These are phyloP conservation scores for Ostrea edulis DNA, from an alignment of 1,140 invertebrate genomes.

Conservation along the genomic window DNA sequence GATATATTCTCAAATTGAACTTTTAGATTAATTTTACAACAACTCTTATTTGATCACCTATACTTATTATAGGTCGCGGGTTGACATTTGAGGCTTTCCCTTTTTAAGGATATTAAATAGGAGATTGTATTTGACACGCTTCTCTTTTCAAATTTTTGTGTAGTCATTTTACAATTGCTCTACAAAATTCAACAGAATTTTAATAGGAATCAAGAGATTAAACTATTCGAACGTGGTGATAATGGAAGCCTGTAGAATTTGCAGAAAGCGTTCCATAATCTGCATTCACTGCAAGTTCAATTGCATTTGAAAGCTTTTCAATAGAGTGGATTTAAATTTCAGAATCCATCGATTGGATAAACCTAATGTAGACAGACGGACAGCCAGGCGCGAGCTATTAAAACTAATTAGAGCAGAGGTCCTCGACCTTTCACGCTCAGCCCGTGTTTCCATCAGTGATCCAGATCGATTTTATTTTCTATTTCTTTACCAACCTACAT, in stretches of 20 bases:
- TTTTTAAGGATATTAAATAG: not conserved
- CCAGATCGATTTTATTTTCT: too few relatives aligned
- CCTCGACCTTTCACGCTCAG: too few relatives aligned
- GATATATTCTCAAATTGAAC: not conserved
- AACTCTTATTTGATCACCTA: not conserved
- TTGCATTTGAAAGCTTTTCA: slow-evolving; percentile 19
- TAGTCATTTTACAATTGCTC: not conserved
- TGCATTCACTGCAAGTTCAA: slow-evolving; percentile 4
- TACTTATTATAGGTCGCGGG: not conserved
- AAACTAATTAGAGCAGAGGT: too few relatives aligned
- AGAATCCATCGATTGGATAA: not conserved
- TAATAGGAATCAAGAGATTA: not conserved
- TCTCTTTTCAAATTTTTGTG: not conserved
- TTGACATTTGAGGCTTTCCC: slow-evolving; percentile 1
- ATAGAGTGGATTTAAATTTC: not conserved
- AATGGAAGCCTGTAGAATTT: not conserved
- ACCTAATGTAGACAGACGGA: too few relatives aligned
- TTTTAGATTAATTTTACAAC: not conserved
- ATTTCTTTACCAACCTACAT: too few relatives aligned
- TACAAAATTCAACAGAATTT: not conserved
- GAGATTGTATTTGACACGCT: not conserved
- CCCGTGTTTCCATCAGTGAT: too few relatives aligned
- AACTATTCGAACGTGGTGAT: not conserved
- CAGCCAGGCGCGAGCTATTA: too few relatives aligned
- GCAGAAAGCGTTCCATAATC: not conserved